These are phyloP conservation scores for Panulirus ornatus DNA, from an alignment of 1,140 invertebrate genomes.

Conservation along the genomic window DNA sequence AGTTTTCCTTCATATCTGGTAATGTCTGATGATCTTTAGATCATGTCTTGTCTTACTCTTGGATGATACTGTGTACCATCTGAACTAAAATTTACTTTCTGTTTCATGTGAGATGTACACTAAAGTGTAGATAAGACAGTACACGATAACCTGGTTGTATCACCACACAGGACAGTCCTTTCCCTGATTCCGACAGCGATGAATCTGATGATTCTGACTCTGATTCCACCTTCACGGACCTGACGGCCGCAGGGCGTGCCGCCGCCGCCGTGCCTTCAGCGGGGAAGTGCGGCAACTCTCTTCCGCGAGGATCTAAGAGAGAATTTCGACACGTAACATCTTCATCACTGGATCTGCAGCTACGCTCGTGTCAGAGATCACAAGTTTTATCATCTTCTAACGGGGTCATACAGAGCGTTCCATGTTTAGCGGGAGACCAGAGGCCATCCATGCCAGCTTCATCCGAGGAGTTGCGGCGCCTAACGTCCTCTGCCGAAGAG, in stretches of 20 bases:
- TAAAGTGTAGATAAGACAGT: too few species aligned
- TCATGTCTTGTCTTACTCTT: background rate
- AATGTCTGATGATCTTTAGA: background rate
- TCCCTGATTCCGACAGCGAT: conserved; percentile 39
- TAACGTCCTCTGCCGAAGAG: conserved; percentile 56
- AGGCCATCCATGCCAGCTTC: conserved; percentile 11
- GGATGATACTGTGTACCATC: background rate
- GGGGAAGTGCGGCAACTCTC: conserved; percentile 18
- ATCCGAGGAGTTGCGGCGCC: conserved; percentile 43
- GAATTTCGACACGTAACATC: conserved; percentile 30
- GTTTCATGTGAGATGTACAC: too few species aligned
- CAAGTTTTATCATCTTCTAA: conserved; percentile 18
- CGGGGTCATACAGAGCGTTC: conserved; percentile 41
- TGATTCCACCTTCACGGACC: conserved; percentile 63
- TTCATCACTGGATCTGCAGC: conserved; percentile 36
- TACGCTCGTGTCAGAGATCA: conserved; percentile 22
- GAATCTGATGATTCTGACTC: conserved; percentile 53
- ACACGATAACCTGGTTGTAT: too few species aligned
- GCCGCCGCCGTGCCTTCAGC: conserved; percentile 17
- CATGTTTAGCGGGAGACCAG: conserved; percentile 13
- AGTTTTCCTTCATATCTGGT: too few species aligned
- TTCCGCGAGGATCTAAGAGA: conserved; percentile 21
- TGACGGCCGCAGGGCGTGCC: conserved; percentile 56
- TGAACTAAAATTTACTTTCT: too few species aligned
- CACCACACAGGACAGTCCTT: conserved; percentile 48